These are phyloP conservation scores for Campoplex capitator DNA, from an alignment of 2,888 invertebrate genomes.

Conservation along the genomic window DNA sequence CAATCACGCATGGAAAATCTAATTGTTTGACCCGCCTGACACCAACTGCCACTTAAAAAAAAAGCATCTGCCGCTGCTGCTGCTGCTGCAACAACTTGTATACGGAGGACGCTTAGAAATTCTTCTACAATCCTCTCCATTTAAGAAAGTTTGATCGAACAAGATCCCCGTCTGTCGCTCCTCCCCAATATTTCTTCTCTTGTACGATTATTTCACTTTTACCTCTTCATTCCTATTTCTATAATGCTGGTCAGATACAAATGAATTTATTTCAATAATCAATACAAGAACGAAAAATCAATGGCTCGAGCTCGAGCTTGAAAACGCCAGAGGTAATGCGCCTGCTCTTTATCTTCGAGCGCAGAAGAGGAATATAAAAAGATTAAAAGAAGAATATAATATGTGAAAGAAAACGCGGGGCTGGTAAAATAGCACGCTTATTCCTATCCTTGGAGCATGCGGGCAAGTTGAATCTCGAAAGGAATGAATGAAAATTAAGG, in stretches of 20 bases:
- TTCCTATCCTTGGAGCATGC: not conserved
- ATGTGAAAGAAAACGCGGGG: not conserved
- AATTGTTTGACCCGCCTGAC: conserved; percentile 83
- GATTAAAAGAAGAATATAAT: not conserved
- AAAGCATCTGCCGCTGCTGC: conserved; percentile 79
- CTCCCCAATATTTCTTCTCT: not conserved
- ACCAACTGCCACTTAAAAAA: conserved; percentile 83
- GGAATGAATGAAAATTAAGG: conserved; percentile 59
- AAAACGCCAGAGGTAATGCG: not conserved
- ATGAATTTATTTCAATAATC: too few species aligned
- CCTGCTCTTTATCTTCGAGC: not conserved
- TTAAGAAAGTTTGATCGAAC: not conserved
- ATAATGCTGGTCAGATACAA: too few species aligned
- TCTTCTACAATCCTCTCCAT: not conserved
- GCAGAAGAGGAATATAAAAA: not conserved
- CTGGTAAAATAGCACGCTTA: not conserved
- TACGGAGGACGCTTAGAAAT: not conserved
- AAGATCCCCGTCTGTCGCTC: not conserved
- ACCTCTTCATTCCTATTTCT: too few species aligned
- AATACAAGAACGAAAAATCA: too few species aligned
- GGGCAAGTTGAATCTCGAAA: not conserved
- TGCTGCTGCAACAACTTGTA: conserved; percentile 13
- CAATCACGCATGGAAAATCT: conserved; percentile 83
- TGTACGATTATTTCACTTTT: not conserved
- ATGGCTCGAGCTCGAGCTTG: too few species aligned